phyloP scores from a whole-genome alignment of 2,797 vertebrate species.

The Pachyuromys duprasi region DNA sequence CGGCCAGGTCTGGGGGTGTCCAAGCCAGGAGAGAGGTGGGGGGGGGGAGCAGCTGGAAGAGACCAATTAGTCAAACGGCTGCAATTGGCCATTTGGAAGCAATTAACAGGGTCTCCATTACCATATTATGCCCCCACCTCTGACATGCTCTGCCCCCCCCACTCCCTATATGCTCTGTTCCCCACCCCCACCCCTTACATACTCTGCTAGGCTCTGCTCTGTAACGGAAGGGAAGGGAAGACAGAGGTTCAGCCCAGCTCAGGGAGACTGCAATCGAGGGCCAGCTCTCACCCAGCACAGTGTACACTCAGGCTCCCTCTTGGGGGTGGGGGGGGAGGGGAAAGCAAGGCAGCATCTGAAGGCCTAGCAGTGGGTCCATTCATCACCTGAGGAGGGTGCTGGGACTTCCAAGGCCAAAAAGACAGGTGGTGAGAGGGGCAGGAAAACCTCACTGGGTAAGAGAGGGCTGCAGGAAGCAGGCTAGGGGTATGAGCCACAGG shows the following conservation, averaged over 20 bases:
- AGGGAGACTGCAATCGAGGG: not conserved
- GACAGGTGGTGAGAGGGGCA: fast-evolving
- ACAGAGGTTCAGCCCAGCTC: not conserved
- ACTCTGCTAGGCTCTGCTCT: not conserved
- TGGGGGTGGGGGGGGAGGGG: fast-evolving
- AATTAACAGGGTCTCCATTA: conserved; percentile 68
- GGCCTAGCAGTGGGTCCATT: not conserved
- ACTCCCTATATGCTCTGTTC: not conserved
- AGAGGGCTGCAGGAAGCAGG: not conserved
- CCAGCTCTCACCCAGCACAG: not conserved
- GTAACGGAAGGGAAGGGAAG: not conserved
- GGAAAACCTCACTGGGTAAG: not conserved
- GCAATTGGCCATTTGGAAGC: conserved; percentile 75
- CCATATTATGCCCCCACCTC: not conserved
- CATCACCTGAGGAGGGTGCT: fast-evolving
- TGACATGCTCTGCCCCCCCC: not conserved
- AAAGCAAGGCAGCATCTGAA: not conserved
- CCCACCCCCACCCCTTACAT: not conserved
- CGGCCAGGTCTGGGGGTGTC: conserved; percentile 25
- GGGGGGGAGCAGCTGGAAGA: conserved; percentile 53
- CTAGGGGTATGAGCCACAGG: too few relatives aligned
- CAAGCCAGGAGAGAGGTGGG: not conserved
- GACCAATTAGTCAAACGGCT: conserved; percentile 67
- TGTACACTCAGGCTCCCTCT: not conserved
- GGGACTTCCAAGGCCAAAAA: not conserved